phyloP scores from a whole-genome alignment of 2,888 invertebrate species.

The Oxyscelio sp. region DNA sequence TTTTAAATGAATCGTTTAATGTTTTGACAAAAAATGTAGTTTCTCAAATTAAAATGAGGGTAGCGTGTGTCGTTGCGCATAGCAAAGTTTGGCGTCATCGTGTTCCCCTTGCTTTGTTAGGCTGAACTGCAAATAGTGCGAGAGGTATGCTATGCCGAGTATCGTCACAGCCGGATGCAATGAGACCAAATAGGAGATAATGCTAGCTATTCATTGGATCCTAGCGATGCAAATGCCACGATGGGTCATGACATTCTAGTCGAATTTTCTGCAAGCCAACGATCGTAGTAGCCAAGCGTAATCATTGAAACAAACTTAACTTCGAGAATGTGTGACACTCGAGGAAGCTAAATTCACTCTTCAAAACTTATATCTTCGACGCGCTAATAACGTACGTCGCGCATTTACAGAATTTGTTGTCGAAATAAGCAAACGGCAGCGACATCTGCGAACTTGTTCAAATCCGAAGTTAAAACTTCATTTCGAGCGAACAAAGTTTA shows the following conservation, averaged over 20 bases:
- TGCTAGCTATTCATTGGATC: constrained; percentile 85
- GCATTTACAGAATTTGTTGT: too few species aligned
- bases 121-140: constrained; percentile 84
- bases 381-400: constrained; percentile 31
- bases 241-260: constrained; percentile 83
- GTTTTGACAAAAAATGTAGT: constrained; percentile 36
- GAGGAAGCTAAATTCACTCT: constrained; percentile 62
- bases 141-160: constrained; percentile 83
- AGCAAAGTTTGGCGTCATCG: constrained; percentile 81
- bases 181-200: constrained; percentile 85
- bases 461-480: neutral
- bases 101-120: constrained; percentile 73
- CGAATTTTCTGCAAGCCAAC: constrained; percentile 81
- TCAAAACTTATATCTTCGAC: constrained; percentile 49
- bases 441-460: neutral
- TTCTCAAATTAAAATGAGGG: constrained; percentile 49
- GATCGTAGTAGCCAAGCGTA: constrained; percentile 62
- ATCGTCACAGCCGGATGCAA: constrained; percentile 82
- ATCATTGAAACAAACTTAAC: constrained; percentile 73
- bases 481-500: too few species aligned
- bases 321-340: constrained; percentile 62
- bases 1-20: constrained; percentile 3
- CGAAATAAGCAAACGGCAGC: too few species aligned
- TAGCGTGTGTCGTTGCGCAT: constrained; percentile 74
- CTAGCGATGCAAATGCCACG: constrained; percentile 84